Evolutionary conservation across 1,140 invertebrate species (phyloP).

Genomic region (Pteromalus puparum): DNA sequence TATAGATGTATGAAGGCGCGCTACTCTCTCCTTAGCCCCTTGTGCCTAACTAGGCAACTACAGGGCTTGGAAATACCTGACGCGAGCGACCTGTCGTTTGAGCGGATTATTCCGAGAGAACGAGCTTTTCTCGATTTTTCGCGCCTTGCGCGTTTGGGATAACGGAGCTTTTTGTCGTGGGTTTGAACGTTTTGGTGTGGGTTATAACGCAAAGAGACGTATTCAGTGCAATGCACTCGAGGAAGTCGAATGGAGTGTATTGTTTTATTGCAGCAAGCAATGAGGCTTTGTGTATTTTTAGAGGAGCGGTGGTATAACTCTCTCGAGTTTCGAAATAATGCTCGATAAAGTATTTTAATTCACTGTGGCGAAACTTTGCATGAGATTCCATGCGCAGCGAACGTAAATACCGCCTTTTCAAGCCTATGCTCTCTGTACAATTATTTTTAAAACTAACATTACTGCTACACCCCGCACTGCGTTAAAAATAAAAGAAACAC

Average conservation of each 20-base stretch:
- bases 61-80: slow-evolving; percentile 4
- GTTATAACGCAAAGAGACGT: background rate
- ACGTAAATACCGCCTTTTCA: background rate
- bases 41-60: slow-evolving; percentile 24
- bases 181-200: background rate
- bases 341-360: background rate
- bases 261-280: too few species aligned
- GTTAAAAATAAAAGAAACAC: background rate
- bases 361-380: background rate
- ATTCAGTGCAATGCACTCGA: too few species aligned
- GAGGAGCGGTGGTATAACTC: too few species aligned
- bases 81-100: background rate
- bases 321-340: background rate
- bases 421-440: background rate
- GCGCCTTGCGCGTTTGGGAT: too few species aligned
- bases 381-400: too few species aligned
- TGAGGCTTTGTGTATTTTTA: background rate
- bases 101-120: slow-evolving; percentile 7
- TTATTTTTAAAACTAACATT: too few species aligned
- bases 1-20: background rate
- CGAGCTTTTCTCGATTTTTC: background rate
- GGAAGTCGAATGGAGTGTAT: too few species aligned
- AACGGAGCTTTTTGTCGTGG: too few species aligned
- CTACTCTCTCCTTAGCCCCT: slow-evolving; percentile 17
- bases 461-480: too few species aligned